Evolutionary conservation across 2,113 vertebrate species (phyloP), one percentile per base, ranked within the genome.

Genomic region (Phoxinus phoxinus): DNA sequence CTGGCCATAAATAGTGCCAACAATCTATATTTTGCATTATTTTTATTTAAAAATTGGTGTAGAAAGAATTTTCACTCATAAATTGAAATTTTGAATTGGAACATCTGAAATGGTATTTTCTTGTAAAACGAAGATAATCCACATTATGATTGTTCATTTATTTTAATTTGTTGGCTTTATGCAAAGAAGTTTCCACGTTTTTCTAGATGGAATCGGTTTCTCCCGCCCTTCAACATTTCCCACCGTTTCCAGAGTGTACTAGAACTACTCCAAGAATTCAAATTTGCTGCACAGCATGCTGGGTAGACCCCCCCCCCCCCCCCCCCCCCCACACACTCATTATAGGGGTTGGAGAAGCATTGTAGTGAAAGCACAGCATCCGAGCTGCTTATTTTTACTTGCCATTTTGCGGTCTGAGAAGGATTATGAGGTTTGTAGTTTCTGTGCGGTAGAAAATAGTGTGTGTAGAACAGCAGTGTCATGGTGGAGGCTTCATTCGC

Each of bases 191-290:
- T 71, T 72, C 21, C 3, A 23, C 0, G 2, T 23, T 44, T n/a
- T 15, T 19, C 17, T 69, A 0, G 53, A 56, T 35, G 67, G 67
- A 37, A 58, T 37, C 21, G 44, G 23, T 25, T 23, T 44, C 46
- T 51, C 9, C 19, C 11, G 35, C 32, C 46, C 61, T 13, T 44
- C 32, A 48, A 30, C 15, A 44, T n/a, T 72, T 78, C 44, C 56
- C 53, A 59, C n/a, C 37, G 27, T 78, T 37, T 58, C 81, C 81
- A 56, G 72, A 83, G 79, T 32, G 79, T 21, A 1, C 15, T 8
- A 81, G 25, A 67, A 53, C 44, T n/a, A 69, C 61, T 67, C 63
- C 10, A 81, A 67, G 78, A 81, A 81, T 81, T 81, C 59, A 63
- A 69, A 32, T 83, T 83, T n/a, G 11, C 63, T 35, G 79, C 81